Evolutionary conservation across 2,888 invertebrate species (phyloP).

Genomic region (Neoscelio sp.): DNA sequence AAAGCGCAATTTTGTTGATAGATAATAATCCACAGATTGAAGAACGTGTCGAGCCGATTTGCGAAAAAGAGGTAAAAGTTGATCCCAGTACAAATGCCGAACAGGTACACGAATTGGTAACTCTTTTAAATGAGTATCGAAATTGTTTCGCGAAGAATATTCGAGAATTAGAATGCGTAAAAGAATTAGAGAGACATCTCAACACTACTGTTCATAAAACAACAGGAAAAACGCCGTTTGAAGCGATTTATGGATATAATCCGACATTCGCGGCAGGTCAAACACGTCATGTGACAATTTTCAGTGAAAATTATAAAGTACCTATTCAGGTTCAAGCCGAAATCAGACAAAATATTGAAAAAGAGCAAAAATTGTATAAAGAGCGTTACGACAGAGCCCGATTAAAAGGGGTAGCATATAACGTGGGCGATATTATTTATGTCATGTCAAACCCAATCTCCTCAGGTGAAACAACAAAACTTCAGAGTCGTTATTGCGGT

Average conservation of each 20-base stretch:
- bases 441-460: constrained; percentile 20
- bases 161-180: too few relatives aligned
- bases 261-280: constrained; percentile 33
- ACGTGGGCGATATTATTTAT: constrained; percentile 42
- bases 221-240: constrained; percentile 53
- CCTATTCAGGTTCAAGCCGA: not conserved
- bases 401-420: constrained; percentile 34
- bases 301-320: not conserved
- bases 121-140: too few relatives aligned
- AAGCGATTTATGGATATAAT: constrained; percentile 58
- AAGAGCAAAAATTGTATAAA: constrained; percentile 45
- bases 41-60: too few relatives aligned
- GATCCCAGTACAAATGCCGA: too few relatives aligned
- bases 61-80: too few relatives aligned
- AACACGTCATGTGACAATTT: constrained; percentile 2
- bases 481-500: constrained; percentile 18
- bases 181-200: constrained; percentile 50
- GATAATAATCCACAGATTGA: not conserved
- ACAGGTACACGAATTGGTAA: too few relatives aligned
- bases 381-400: constrained; percentile 28
- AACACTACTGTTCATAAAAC: constrained; percentile 52
- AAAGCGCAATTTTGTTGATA: too few relatives aligned
- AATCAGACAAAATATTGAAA: constrained; percentile 21
- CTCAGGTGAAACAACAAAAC: constrained; percentile 39
- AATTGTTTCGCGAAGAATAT: too few relatives aligned